A percentile compares a stretch with the other conserved stretches of the same genome.
phyloP scores from a whole-genome alignment of 1,140 invertebrate species.

The Brachionus angularis region DNA sequence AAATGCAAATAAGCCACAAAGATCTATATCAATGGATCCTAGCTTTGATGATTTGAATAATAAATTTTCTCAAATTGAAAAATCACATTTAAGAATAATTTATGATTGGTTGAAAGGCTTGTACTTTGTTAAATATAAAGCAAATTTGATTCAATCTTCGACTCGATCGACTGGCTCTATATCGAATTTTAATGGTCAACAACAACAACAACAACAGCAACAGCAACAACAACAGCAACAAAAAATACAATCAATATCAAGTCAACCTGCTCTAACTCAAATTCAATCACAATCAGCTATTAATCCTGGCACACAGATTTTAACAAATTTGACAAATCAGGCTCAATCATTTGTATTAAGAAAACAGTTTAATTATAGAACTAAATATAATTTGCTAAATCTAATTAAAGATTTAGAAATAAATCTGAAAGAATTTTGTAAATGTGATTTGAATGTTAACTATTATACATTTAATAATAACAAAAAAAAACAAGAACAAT shows the following conservation, averaged over 20 bases:
- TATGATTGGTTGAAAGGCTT: slow-evolving; percentile 29
- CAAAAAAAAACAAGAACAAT: neutral
- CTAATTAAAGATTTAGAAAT: slow-evolving; percentile 22
- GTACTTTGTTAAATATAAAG: neutral
- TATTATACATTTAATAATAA: slow-evolving; percentile 27
- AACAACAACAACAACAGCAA: too few species aligned
- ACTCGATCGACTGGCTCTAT: too few species aligned
- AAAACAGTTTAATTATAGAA: slow-evolving; percentile 17
- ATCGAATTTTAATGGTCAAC: too few species aligned
- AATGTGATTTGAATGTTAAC: slow-evolving; percentile 9
- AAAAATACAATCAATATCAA: neutral
- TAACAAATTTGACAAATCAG: neutral
- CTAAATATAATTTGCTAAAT: slow-evolving; percentile 40
- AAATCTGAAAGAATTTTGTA: slow-evolving; percentile 1
- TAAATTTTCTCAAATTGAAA: slow-evolving; percentile 9
- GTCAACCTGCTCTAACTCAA: too few species aligned
- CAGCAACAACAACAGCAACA: neutral
- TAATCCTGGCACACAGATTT: too few species aligned
- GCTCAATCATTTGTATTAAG: neutral
- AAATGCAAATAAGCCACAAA: slow-evolving; percentile 8
- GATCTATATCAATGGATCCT: slow-evolving; percentile 29
- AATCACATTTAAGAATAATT: slow-evolving; percentile 3
- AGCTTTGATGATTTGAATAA: slow-evolving; percentile 26
- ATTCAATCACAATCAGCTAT: too few species aligned
- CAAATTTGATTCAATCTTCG: too few species aligned